Base-by-base conservation (phyloP, 2,113 vertebrate species). In the Oncorhynchus clarkii region DNA sequence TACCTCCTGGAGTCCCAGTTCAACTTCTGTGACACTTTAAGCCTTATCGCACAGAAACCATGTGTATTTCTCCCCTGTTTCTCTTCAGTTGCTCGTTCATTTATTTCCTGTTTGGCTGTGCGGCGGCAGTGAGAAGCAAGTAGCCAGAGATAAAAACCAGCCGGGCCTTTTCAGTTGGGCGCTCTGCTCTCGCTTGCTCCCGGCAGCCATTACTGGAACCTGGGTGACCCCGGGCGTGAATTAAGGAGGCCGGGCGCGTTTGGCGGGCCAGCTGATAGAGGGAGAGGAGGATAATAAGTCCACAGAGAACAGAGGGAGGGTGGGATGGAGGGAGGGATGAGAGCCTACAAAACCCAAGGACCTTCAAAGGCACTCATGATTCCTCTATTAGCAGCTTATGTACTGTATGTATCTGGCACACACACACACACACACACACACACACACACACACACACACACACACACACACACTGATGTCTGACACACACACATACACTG, bases 211-310 rank as follows among this genome's bases (percentile, higher is more conserved):
- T 85, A 89, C 83, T 80, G 68, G 34, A 82, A 81, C 84, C 81
- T 72, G 73, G 71, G 74, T 81, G 81, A 88, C 88, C 85, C 18
- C 11, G 79, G 87, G 87, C 85, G 80, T 84, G 79, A 89, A 90
- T 89, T 82, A 89, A 86, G 80, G 71, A 84, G 79, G 82, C 71
- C 64, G 83, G 84, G 83, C 77, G 75, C 85, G 82, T 84, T 82
- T 79, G 84, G 77, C 77, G 67, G 39, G 39, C 39, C 39, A 45
- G 39, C 39, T 3, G 39, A 11, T 45, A 45, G 9, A 45, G 8
- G 80, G 85, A 82, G 79, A 74, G 80, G 81, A 79, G 74, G 70
- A 80, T 84, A 11, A 90, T 90, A 90, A 91, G 88, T 88, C 83
- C 80, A 79, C 67, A 29, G 80, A 79, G 39, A 20, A 24, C 20